phyloP scores from a whole-genome alignment of 2,113 vertebrate genomes.

The Corythornis madagascariensis region DNA sequence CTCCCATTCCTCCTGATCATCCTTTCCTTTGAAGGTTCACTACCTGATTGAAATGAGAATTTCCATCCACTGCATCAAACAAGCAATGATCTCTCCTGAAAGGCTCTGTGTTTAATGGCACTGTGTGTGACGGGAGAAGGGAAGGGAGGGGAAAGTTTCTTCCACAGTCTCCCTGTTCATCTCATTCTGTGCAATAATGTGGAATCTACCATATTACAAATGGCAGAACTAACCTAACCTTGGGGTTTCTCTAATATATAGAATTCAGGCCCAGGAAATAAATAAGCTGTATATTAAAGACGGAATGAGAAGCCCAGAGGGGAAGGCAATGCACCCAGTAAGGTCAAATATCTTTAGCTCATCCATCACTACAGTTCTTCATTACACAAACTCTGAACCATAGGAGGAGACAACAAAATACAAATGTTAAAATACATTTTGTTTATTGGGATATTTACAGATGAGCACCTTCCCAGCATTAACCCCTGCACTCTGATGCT shows the following conservation, averaged over 20 bases:
- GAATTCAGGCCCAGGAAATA: background rate
- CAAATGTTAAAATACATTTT: background rate
- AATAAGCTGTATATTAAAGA: background rate
- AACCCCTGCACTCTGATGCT: background rate
- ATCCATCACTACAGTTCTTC: background rate
- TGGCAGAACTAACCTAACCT: background rate
- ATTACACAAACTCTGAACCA: background rate
- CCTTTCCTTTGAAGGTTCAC: conserved; percentile 64
- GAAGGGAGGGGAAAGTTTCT: background rate
- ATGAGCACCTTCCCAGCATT: background rate
- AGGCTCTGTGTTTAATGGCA: conserved; percentile 42
- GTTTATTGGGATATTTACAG: background rate
- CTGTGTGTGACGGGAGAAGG: background rate
- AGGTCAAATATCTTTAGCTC: background rate
- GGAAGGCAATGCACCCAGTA: background rate
- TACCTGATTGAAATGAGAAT: conserved; percentile 68
- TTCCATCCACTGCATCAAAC: conserved; percentile 53
- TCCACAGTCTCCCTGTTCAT: background rate
- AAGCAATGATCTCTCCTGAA: conserved; percentile 46
- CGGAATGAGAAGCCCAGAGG: background rate
- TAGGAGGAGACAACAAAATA: background rate
- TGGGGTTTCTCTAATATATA: background rate
- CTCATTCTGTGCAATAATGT: background rate
- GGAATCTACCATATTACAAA: background rate
- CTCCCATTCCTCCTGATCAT: conserved; percentile 32